Conservation (phyloP, 2,113 vertebrate genomes). For the Tragelaphus buxtoni region DNA sequence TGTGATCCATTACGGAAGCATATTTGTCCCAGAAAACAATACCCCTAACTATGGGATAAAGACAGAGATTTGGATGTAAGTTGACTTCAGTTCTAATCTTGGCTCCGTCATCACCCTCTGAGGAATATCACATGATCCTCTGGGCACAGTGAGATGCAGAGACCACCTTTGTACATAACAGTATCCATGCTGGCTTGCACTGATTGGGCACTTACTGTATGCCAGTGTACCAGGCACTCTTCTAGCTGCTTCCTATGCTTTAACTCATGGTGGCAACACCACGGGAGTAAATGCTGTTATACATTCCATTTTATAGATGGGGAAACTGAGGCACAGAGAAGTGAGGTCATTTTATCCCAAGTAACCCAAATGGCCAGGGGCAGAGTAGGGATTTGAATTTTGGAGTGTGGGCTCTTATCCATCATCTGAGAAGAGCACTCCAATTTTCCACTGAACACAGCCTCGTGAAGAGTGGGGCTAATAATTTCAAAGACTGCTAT, state of each 20-base stretch:
- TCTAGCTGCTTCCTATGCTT: fast-evolving
- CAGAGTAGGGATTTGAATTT: not conserved
- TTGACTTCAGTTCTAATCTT: not conserved
- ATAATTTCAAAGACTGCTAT: not conserved
- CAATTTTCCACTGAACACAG: not conserved
- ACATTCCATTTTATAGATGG: not conserved
- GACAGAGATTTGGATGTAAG: too few species aligned
- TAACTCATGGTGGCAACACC: fast-evolving
- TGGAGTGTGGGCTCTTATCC: too few species aligned
- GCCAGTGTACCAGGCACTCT: not conserved
- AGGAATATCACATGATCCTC: fast-evolving
- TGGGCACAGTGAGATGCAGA: fast-evolving
- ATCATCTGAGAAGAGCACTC: fast-evolving
- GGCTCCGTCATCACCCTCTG: fast-evolving
- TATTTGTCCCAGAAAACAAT: not conserved
- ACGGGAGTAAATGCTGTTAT: not conserved
- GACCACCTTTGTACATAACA: fast-evolving
- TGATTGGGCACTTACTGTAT: fast-evolving
- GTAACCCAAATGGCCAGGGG: not conserved
- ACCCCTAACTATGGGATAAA: fast-evolving
- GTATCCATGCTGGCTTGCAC: too few species aligned
- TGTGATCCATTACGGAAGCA: not conserved
- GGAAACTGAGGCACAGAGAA: too few species aligned
- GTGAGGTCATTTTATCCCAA: not conserved
- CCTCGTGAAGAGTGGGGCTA: fast-evolving